These are phyloP conservation scores for Parauchenoglanis punctatus DNA, from an alignment of 2,797 vertebrate genomes.

Conservation along the genomic window DNA sequence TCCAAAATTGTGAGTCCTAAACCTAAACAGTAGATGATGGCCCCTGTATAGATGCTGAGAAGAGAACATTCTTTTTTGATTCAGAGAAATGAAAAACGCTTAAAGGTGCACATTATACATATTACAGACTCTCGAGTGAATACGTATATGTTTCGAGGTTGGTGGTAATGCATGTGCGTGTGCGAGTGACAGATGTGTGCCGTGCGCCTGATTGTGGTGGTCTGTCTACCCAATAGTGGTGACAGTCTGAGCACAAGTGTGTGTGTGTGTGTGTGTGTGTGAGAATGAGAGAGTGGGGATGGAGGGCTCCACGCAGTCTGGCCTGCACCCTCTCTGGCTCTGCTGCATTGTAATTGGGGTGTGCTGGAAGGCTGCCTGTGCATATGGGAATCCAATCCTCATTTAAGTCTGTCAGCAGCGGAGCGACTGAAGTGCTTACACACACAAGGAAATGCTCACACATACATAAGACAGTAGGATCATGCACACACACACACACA, in stretches of 20 bases:
- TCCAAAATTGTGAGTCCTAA: neutral
- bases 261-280: slow-evolving; percentile 42
- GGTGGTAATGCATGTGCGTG: slow-evolving; percentile 22
- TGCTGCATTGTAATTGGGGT: slow-evolving; percentile 79
- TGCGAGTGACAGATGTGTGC: slow-evolving; percentile 62
- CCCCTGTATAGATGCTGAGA: neutral
- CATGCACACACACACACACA: neutral
- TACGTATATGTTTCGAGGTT: slow-evolving; percentile 10
- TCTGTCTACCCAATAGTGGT: slow-evolving; percentile 65
- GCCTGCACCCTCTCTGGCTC: slow-evolving; percentile 75
- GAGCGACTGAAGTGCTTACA: slow-evolving; percentile 44
- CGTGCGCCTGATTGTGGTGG: slow-evolving; percentile 56
- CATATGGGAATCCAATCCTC: slow-evolving; percentile 72
- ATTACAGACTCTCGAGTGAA: neutral
- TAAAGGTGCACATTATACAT: neutral
- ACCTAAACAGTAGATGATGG: neutral
- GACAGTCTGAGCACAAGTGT: slow-evolving; percentile 59
- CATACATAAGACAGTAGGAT: slow-evolving; percentile 22
- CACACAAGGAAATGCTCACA: slow-evolving; percentile 39
- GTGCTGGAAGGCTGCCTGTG: slow-evolving; percentile 75
- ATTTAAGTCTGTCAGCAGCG: slow-evolving; percentile 71
- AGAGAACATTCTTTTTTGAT: neutral
- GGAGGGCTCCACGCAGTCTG: slow-evolving; percentile 80
- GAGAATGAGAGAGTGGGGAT: slow-evolving; percentile 66
- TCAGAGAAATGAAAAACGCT: neutral